A percentile compares a stretch with the other conserved stretches of the same genome.
phyloP scores from a whole-genome alignment of 2,113 vertebrate genomes.

The Notechis scutatus region DNA sequence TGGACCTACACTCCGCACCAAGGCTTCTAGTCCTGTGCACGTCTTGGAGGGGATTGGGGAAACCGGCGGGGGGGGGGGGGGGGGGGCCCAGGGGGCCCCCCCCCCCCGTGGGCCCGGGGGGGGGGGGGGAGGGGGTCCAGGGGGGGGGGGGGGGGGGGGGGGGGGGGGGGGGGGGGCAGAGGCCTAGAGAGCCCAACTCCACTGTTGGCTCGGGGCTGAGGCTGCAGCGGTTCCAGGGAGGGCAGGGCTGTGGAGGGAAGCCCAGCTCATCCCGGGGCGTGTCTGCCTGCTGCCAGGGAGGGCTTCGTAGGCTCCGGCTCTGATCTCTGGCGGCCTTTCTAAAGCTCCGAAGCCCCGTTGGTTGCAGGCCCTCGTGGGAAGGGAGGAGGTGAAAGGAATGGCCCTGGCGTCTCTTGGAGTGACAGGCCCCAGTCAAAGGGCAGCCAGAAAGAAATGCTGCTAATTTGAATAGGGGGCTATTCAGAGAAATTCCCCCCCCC shows the following conservation, averaged over 20 bases:
- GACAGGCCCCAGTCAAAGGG: conserved; percentile 80
- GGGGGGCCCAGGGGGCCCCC: too few species aligned
- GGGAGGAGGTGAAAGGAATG: conserved; percentile 56
- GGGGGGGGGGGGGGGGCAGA: not conserved
- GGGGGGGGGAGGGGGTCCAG: not conserved
- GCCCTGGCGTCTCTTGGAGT: conserved; percentile 70
- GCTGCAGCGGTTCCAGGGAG: not conserved
- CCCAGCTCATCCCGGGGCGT: not conserved
- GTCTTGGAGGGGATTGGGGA: not conserved
- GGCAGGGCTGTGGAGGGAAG: not conserved
- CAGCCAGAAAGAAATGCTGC: conserved; percentile 69
- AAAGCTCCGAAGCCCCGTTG: conserved; percentile 68
- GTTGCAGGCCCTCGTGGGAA: conserved; percentile 51
- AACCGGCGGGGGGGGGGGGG: rapidly evolving
- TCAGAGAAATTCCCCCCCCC: conserved; percentile 14
- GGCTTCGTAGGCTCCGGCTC: conserved; percentile 63
- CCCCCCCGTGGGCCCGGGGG: too few species aligned
- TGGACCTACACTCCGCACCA: too few species aligned
- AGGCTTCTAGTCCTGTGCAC: too few species aligned
- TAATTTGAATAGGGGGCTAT: conserved; percentile 70
- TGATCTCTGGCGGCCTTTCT: conserved; percentile 66
- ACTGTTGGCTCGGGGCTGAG: too few species aligned
- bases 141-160: not conserved
- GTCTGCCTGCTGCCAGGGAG: conserved; percentile 36
- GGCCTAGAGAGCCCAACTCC: not conserved